Evolutionary conservation across 2,888 invertebrate species (phyloP).

Genomic region (Calliphora vomitoria): DNA sequence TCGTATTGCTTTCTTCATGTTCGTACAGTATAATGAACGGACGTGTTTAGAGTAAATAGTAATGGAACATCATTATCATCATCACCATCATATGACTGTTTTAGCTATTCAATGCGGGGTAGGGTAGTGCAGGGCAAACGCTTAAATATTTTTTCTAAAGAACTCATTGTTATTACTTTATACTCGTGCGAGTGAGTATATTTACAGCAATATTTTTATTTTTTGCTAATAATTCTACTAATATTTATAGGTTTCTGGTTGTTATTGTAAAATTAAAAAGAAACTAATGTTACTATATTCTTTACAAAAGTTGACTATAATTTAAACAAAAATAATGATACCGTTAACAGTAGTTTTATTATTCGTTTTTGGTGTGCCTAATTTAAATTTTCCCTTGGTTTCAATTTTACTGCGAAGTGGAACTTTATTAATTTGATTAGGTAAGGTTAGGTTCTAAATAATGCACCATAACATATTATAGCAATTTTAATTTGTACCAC

Average conservation of each 20-base stretch:
- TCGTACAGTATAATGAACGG: not conserved
- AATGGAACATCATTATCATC: slow-evolving; percentile 8
- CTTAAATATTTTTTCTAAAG: not conserved
- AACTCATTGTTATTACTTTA: slow-evolving; percentile 21
- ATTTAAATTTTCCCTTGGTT: no score
- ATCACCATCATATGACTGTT: slow-evolving; percentile 14
- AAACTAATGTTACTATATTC: not conserved
- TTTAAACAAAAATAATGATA: not conserved
- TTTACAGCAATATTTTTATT: not conserved
- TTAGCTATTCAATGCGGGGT: not conserved
- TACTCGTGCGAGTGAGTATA: not conserved
- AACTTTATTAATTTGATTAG: no score
- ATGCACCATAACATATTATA: no score
- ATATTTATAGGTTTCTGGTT: slow-evolving; percentile 22
- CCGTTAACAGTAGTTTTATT: not conserved
- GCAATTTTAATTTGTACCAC: no score
- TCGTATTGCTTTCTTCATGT: not conserved
- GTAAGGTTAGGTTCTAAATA: no score
- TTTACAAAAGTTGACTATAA: not conserved
- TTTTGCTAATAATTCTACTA: slow-evolving; percentile 15
- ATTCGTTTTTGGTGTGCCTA: no score
- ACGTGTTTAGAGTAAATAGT: slow-evolving; percentile 34
- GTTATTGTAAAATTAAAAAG: not conserved
- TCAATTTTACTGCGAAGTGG: no score
- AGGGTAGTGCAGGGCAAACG: not conserved